Conservation (phyloP, 1,140 invertebrate species). For the Panagrolaimus sp. region DNA sequence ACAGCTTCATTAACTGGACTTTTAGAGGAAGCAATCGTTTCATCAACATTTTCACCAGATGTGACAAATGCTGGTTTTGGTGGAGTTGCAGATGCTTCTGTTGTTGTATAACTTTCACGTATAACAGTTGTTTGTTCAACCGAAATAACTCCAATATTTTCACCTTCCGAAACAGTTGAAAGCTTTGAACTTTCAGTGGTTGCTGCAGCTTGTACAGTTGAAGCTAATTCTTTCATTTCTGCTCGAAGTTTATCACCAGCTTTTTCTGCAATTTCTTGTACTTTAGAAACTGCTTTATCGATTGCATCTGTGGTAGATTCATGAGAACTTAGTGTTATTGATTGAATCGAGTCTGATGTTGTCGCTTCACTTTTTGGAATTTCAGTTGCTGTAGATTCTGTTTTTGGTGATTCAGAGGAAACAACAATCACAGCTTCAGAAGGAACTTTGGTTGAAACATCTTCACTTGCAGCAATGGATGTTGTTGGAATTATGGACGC, state of each 20-base stretch:
- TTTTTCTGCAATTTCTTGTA: background rate
- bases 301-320: background rate
- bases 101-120: background rate
- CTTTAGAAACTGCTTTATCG: slow-evolving; percentile 3
- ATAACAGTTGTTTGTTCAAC: too few species aligned
- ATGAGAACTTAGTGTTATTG: too few species aligned
- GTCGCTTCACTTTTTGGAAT: background rate
- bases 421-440: background rate
- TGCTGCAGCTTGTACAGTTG: background rate
- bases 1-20: background rate
- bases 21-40: background rate
- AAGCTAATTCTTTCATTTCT: background rate
- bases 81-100: background rate
- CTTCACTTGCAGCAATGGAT: background rate
- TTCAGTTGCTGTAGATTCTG: background rate
- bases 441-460: background rate
- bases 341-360: background rate
- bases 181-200: background rate
- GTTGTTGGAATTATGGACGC: background rate
- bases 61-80: background rate
- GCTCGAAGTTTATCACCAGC: background rate
- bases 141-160: background rate
- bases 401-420: background rate
- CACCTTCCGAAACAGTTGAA: background rate
- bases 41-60: background rate